Base-by-base conservation (phyloP, 2,113 vertebrate genomes). In the Phoenicopterus ruber region DNA sequence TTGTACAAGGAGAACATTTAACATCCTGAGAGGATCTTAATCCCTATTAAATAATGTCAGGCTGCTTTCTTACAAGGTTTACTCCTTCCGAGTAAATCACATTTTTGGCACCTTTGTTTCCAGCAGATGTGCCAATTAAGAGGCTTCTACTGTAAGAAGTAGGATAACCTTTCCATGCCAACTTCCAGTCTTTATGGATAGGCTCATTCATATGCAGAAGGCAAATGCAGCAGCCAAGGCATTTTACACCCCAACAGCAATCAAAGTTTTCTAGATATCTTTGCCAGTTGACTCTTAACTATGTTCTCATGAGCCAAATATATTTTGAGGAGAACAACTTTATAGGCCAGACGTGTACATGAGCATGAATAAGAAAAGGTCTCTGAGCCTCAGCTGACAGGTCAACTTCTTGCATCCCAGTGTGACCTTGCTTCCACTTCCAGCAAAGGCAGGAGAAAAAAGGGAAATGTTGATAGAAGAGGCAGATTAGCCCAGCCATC, bases 61-160 rank as follows among this genome's bases (percentile, higher is more conserved):
- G 49, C 67, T 95, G 34, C 61, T 73, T 90, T 95, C 67, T 90
- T 91, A 86, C 50, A 66, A 81, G 71, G 79, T 80, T 84, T 94
- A 38, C 79, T 90, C 50, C 76, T 91, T 94, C 55, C 0, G 1
- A 94, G 59, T 81, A 58, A 95, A 90, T 88, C 93, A 86, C 24
- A 47, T 80, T 96, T 91, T 90, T 97, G 94, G 93, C 94, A 95
- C 74, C 59, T 97, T 91, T 83, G 54, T 85, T 95, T 88, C 74
- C 66, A 95, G 93, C 89, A 97, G 95, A 96, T 94, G 74, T 90
- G 89, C 89, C 94, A 96, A 86, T 93, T 96, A 97, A 86, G 89
- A 90, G 42, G 70, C 65, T 55, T 80, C 54, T 78, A 88, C 71
- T 55, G 32, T 52, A 93, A 82, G 47, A 69, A 85, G 74, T 1